Evolutionary conservation across 1,140 invertebrate genomes (phyloP).

Genomic region (Pachypeltis micranthus): DNA sequence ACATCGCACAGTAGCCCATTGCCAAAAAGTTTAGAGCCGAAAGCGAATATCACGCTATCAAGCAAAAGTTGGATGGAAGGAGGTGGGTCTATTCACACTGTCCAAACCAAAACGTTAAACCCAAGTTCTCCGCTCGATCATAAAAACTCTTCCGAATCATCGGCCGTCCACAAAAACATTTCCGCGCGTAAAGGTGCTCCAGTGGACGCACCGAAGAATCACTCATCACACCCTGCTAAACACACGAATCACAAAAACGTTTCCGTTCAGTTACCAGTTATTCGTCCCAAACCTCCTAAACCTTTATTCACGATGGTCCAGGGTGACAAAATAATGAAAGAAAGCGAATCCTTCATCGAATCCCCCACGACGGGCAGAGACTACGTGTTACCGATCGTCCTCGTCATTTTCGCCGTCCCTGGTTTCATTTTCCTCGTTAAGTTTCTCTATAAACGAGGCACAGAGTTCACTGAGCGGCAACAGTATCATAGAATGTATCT

Average conservation of each 20-base stretch:
- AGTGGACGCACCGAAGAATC: not conserved
- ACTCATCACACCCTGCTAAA: not conserved
- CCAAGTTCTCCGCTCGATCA: too few species aligned
- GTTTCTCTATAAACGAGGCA: constrained; percentile 47
- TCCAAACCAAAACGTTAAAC: too few species aligned
- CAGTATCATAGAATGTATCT: constrained; percentile 70
- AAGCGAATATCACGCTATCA: too few species aligned
- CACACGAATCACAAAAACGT: not conserved
- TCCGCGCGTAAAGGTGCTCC: not conserved
- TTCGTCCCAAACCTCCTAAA: not conserved
- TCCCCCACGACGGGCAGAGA: constrained; percentile 23
- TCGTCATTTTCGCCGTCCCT: constrained; percentile 49
- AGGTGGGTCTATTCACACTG: too few species aligned
- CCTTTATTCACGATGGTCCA: constrained; percentile 15
- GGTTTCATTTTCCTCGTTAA: constrained; percentile 46
- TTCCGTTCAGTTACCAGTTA: not conserved
- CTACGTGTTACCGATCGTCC: constrained; percentile 48
- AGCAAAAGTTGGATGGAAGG: too few species aligned
- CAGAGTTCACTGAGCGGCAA: constrained; percentile 61
- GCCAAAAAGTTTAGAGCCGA: too few species aligned
- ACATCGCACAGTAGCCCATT: too few species aligned
- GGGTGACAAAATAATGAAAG: constrained; percentile 14
- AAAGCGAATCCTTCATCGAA: constrained; percentile 21
- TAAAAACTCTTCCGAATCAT: too few species aligned
- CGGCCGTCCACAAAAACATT: not conserved